These are phyloP conservation scores for Mamestra configurata DNA, from an alignment of 1,140 invertebrate genomes.

Conservation along the genomic window DNA sequence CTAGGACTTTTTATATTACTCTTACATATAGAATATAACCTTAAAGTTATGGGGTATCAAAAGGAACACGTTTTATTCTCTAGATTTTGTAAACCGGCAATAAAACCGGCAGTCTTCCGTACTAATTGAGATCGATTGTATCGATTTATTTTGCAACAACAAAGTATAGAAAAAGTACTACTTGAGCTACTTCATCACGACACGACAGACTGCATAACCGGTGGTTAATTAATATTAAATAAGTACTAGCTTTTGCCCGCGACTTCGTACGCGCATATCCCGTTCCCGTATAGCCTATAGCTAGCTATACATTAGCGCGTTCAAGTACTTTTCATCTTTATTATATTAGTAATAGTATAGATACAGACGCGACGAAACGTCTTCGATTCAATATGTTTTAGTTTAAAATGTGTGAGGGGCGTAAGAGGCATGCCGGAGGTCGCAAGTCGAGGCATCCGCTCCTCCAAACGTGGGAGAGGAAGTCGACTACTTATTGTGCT, in stretches of 20 bases:
- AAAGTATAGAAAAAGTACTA: neutral
- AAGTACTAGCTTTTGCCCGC: too few species aligned
- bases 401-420: slow-evolving; percentile 57
- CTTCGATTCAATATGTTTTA: slow-evolving; percentile 40
- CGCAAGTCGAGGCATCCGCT: slow-evolving; percentile 81
- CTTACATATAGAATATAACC: too few species aligned
- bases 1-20: too few species aligned
- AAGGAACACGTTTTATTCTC: neutral
- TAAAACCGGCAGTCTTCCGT: neutral
- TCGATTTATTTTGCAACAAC: slow-evolving; percentile 1
- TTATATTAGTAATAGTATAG: too few species aligned
- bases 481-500: slow-evolving; percentile 85
- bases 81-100: slow-evolving; percentile 16
- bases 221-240: slow-evolving; percentile 5
- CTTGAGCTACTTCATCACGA: neutral
- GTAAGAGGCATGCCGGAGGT: slow-evolving; percentile 75
- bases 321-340: too few species aligned
- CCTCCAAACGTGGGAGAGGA: slow-evolving; percentile 85
- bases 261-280: too few species aligned
- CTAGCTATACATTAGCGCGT: too few species aligned
- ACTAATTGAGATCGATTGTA: slow-evolving; percentile 18
- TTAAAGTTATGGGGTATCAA: too few species aligned
- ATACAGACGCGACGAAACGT: slow-evolving; percentile 7
- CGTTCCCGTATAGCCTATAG: too few species aligned
- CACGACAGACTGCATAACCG: neutral